A percentile compares a stretch with the other conserved stretches of the same genome.
These are phyloP conservation scores for Vulpes lagopus DNA, from an alignment of 2,113 vertebrate species.

Conservation along the genomic window DNA sequence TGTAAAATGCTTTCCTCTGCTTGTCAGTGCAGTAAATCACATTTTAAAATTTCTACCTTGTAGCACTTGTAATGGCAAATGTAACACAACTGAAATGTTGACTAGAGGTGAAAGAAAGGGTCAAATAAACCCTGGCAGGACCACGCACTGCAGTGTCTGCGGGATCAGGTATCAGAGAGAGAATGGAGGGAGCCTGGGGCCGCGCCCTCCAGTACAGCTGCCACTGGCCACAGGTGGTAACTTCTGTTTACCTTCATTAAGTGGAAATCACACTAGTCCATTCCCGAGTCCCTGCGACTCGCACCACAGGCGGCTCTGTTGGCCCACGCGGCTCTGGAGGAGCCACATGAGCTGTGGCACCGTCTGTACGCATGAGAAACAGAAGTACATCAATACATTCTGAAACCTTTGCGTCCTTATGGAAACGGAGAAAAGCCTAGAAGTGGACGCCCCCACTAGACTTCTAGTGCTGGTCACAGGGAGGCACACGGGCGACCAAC, in stretches of 20 bases:
- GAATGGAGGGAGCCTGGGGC: too few species aligned
- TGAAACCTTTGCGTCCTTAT: not conserved
- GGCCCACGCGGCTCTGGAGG: not conserved
- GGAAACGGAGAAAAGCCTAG: not conserved
- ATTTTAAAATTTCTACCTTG: not conserved
- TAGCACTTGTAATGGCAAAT: not conserved
- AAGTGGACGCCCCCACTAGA: not conserved
- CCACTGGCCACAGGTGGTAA: not conserved
- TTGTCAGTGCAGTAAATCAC: not conserved
- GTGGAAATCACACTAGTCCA: too few species aligned
- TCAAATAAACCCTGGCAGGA: rapidly evolving
- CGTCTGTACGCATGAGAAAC: not conserved
- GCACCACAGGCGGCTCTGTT: too few species aligned
- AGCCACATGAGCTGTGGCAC: too few species aligned
- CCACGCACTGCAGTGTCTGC: rapidly evolving
- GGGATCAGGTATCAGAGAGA: rapidly evolving
- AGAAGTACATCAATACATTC: not conserved
- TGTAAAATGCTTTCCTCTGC: not conserved
- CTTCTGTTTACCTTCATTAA: too few species aligned
- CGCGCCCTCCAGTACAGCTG: not conserved
- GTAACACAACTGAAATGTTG: not conserved
- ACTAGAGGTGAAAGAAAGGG: not conserved
- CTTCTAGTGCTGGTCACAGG: not conserved
- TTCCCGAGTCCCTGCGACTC: too few species aligned
- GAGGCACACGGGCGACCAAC: not conserved